Evolutionary conservation across 2,797 vertebrate genomes (phyloP).

Genomic region (Steatocranus sp.): DNA sequence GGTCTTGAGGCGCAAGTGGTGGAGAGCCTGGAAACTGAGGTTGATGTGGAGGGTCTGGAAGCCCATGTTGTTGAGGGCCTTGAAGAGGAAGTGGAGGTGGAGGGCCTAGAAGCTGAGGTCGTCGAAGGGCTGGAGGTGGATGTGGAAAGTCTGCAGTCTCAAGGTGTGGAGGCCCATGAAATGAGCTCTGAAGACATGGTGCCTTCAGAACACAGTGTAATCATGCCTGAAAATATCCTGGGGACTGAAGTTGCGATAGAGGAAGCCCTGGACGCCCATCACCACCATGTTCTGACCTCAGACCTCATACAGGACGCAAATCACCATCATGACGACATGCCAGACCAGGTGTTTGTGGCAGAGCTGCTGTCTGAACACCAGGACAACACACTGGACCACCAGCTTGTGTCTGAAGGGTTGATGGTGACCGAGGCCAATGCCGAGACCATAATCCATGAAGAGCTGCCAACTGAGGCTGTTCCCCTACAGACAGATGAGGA

Average conservation of each 20-base stretch:
- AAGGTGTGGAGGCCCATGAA: constrained; percentile 88
- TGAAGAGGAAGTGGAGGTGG: constrained; percentile 74
- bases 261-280: constrained; percentile 82
- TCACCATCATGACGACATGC: constrained; percentile 77
- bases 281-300: constrained; percentile 88
- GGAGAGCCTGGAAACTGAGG: constrained; percentile 67
- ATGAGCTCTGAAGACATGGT: constrained; percentile 88
- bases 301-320: constrained; percentile 85
- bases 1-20: constrained; percentile 68
- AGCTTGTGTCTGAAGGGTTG: constrained; percentile 91
- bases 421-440: constrained; percentile 88
- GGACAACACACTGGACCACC: constrained; percentile 88
- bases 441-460: constrained; percentile 86
- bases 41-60: constrained; percentile 67
- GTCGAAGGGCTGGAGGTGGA: constrained; percentile 70
- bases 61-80: constrained; percentile 70
- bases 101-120: constrained; percentile 65
- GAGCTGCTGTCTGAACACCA: constrained; percentile 89
- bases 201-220: constrained; percentile 85
- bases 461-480: constrained; percentile 83
- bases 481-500: constrained; percentile 91
- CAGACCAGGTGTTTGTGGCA: constrained; percentile 94
- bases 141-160: constrained; percentile 66
- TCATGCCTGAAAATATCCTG: constrained; percentile 91
- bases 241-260: constrained; percentile 93